A percentile compares a stretch with the other conserved stretches of the same genome.
phyloP scores from a whole-genome alignment of 2,888 invertebrate species.

The Dicyrtoma fusca region DNA sequence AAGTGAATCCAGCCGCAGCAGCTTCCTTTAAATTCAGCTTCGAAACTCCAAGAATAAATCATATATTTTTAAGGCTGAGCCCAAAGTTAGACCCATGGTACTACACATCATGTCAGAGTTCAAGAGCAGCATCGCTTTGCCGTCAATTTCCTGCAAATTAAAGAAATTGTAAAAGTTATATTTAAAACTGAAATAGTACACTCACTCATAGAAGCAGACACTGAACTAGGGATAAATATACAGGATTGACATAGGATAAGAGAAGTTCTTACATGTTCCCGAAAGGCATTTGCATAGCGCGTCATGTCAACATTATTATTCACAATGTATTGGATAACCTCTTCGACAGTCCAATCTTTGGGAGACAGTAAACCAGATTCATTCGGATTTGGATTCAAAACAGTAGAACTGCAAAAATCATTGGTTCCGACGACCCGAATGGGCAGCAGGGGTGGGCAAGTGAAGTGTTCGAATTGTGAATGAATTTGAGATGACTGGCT shows the following conservation, averaged over 20 bases:
- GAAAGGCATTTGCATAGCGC: constrained; percentile 88
- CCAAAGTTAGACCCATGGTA: constrained; percentile 95
- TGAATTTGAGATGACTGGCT: too few relatives aligned
- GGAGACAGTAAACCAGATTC: too few relatives aligned
- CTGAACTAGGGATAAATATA: not conserved
- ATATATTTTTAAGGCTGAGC: constrained; percentile 95
- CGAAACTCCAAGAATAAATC: constrained; percentile 84
- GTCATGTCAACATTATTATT: constrained; percentile 81
- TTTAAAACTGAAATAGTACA: constrained; percentile 10
- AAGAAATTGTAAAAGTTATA: not conserved
- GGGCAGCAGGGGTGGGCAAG: too few relatives aligned
- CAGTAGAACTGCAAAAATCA: too few relatives aligned
- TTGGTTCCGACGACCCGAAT: too few relatives aligned
- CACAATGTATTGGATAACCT: too few relatives aligned
- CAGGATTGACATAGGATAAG: too few relatives aligned
- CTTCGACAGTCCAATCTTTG: too few relatives aligned
- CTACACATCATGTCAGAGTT: constrained; percentile 99
- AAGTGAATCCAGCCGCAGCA: too few relatives aligned
- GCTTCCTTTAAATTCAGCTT: too few relatives aligned
- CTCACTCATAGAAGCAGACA: constrained; percentile 4
- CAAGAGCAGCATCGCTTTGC: constrained; percentile 88
- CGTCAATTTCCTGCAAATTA: constrained; percentile 85
- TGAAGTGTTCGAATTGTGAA: too few relatives aligned
- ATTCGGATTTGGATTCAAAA: too few relatives aligned
- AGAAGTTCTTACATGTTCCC: constrained; percentile 78